Conservation (phyloP, 2,888 invertebrate genomes). For the Spilosoma lubricipeda region DNA sequence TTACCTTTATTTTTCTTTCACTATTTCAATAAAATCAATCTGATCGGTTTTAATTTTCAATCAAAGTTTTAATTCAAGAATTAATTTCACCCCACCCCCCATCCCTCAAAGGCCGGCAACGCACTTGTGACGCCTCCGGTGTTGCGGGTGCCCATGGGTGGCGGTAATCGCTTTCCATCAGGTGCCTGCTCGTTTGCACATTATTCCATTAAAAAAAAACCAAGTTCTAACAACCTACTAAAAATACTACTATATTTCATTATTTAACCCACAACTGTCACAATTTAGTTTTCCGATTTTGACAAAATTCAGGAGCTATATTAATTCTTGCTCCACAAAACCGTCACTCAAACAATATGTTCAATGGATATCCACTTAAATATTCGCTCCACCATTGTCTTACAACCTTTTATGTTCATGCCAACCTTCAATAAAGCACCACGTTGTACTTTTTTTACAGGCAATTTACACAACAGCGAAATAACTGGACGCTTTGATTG, state of each 20-base stretch:
- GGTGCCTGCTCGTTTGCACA: too few relatives aligned
- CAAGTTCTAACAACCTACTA: too few relatives aligned
- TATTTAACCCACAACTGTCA: background rate
- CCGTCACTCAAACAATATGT: constrained; percentile 11
- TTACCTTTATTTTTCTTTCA: too few relatives aligned
- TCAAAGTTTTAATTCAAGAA: too few relatives aligned
- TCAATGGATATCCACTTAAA: constrained; percentile 6
- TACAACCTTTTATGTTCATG: constrained; percentile 8
- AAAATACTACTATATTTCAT: background rate
- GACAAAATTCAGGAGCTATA: background rate
- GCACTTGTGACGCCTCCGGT: too few relatives aligned
- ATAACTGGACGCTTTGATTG: constrained; percentile 35
- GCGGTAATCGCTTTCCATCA: too few relatives aligned
- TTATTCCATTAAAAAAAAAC: too few relatives aligned
- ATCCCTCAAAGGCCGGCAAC: too few relatives aligned
- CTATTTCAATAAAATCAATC: too few relatives aligned
- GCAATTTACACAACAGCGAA: constrained; percentile 32
- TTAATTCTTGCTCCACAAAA: constrained; percentile 3
- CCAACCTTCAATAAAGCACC: constrained; percentile 14
- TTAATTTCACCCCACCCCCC: too few relatives aligned
- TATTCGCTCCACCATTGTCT: constrained; percentile 12
- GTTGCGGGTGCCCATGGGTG: too few relatives aligned
- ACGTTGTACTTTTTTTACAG: constrained; percentile 16
- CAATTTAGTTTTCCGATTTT: background rate
- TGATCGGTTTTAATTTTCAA: too few relatives aligned